Base-by-base conservation (phyloP, 2,113 vertebrate species). In the Apistogramma diplotaenia region DNA sequence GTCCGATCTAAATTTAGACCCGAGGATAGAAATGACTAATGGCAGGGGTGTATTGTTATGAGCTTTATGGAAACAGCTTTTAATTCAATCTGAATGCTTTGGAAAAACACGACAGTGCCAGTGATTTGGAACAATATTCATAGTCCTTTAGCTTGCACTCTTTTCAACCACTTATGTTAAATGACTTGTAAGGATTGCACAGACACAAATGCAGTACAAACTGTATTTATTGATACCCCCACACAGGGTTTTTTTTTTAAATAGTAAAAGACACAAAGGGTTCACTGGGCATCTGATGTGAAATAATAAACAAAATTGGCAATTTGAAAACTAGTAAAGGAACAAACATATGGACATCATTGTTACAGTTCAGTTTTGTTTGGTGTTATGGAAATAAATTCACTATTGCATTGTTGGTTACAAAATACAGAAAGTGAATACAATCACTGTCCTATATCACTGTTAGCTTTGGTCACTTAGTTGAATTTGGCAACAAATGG, bases 401-500 rank as follows among this genome's bases (percentile, higher is more conserved):
- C 21, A 57, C 51, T 65, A 35, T 67, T 79, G 46, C 73, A n/a
- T 51, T 74, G 60, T 62, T 76, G 72, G 87, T 85, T 79, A 76
- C 27, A 76, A 51, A 78, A 78, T 31, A 85, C 25, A 81, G 54
- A 57, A 40, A 75, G 40, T 53, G 12, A 79, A 76, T 67, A 54
- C 33, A 84, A 57, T 79, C 60, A 87, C 72, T 55, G 29, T 16
- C 57, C 13, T 73, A 74, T 27, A n/a, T 84, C 53, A 71, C 75
- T 71, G 71, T 58, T 77, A 85, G 58, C 77, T 3, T 76, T 27
- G 21, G 55, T 80, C 46, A 92, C 27, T 93, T 94, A 93, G 91
- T 94, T 82, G 60, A 92, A 85, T 76, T 91, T 79, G 73, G 85
- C 86, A 87, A 93, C 60, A 84, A 95, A 94, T 75, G 93, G 94